phyloP scores from a whole-genome alignment of 1,140 invertebrate species.

The Drosophila rhopaloa region DNA sequence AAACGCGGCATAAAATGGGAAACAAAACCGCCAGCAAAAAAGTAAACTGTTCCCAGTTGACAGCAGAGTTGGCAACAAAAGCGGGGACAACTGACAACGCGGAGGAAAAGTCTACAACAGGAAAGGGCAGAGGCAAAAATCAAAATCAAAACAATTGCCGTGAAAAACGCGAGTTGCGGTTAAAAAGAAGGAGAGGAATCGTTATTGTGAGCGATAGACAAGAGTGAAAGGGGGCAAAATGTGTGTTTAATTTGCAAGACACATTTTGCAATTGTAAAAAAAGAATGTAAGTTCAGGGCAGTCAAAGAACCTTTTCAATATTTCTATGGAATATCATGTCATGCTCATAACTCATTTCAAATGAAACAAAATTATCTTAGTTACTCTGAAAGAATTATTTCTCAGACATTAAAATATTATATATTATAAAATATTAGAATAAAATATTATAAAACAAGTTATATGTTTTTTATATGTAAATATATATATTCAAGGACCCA shows the following conservation, averaged over 20 bases:
- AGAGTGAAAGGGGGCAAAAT: constrained; percentile 24
- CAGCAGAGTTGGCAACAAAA: constrained; percentile 61
- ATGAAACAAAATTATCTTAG: too few relatives aligned
- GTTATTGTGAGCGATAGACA: not conserved
- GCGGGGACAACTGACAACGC: constrained; percentile 42
- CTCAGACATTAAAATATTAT: too few relatives aligned
- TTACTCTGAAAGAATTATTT: too few relatives aligned
- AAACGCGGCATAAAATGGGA: constrained; percentile 48
- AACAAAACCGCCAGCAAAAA: constrained; percentile 11
- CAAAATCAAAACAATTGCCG: constrained; percentile 58
- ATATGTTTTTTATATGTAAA: too few relatives aligned
- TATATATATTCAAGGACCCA: too few relatives aligned
- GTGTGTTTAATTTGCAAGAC: constrained; percentile 73
- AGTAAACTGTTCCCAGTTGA: constrained; percentile 34
- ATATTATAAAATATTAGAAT: too few relatives aligned
- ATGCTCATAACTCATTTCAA: too few relatives aligned
- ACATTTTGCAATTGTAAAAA: not conserved
- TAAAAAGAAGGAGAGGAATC: constrained; percentile 1
- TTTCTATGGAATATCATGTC: not conserved
- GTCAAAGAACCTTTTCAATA: not conserved
- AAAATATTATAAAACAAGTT: too few relatives aligned
- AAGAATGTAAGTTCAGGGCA: too few relatives aligned
- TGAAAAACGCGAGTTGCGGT: constrained; percentile 2
- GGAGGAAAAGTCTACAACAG: constrained; percentile 40
- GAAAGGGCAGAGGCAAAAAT: constrained; percentile 48